These are phyloP conservation scores for Malthinus flaveolus DNA, from an alignment of 2,888 invertebrate species.

Conservation along the genomic window DNA sequence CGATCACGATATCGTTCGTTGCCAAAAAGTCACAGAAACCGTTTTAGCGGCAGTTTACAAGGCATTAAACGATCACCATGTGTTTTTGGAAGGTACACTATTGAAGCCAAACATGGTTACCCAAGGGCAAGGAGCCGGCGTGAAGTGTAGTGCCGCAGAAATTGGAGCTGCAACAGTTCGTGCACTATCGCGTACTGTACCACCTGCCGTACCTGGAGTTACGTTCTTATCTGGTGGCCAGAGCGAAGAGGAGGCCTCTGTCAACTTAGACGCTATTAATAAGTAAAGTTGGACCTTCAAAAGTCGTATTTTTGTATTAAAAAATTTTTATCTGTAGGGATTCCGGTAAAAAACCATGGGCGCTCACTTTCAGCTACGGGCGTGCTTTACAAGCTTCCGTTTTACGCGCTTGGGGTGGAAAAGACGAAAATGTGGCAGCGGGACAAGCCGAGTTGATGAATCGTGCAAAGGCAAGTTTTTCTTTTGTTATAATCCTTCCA, in stretches of 20 bases:
- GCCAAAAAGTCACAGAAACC: slow-evolving; percentile 80
- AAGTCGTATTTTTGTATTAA: slow-evolving; percentile 5
- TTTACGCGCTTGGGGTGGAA: slow-evolving; percentile 89
- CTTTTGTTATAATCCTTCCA: slow-evolving; percentile 61
- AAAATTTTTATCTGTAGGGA: not conserved
- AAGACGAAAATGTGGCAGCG: slow-evolving; percentile 77
- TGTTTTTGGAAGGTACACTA: slow-evolving; percentile 94
- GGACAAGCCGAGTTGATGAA: slow-evolving; percentile 86
- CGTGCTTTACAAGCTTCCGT: slow-evolving; percentile 95
- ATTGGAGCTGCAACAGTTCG: slow-evolving; percentile 89
- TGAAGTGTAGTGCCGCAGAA: slow-evolving; percentile 63
- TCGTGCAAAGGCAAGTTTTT: slow-evolving; percentile 72
- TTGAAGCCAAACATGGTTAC: slow-evolving; percentile 96
- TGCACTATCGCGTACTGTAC: slow-evolving; percentile 88
- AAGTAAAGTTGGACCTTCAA: slow-evolving; percentile 44
- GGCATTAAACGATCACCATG: slow-evolving; percentile 92
- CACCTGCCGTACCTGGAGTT: slow-evolving; percentile 90
- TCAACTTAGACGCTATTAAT: slow-evolving; percentile 94
- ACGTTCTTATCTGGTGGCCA: slow-evolving; percentile 97
- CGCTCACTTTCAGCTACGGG: slow-evolving; percentile 93
- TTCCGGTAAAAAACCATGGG: slow-evolving; percentile 90
- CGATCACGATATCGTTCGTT: slow-evolving; percentile 62
- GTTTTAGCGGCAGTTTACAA: slow-evolving; percentile 92
- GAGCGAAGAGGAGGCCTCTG: slow-evolving; percentile 93
- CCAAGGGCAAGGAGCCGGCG: slow-evolving; percentile 71